Conservation (phyloP, 2,888 invertebrate species). For the Yponomeuta evonymella region DNA sequence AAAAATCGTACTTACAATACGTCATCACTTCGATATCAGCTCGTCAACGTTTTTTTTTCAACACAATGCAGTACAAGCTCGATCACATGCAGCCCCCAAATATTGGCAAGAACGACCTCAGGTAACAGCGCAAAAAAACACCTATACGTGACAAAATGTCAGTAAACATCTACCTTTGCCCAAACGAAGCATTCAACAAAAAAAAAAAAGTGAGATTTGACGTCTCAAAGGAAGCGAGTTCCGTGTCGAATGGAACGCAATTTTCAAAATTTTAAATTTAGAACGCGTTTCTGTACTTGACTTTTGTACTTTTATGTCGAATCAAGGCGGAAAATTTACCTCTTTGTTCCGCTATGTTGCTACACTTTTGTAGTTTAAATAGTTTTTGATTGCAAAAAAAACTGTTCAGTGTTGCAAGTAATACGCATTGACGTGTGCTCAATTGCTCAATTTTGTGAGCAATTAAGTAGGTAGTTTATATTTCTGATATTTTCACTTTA, state of each 20-base stretch:
- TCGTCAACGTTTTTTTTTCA: constrained; percentile 41
- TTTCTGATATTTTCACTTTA: neutral
- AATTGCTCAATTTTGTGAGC: constrained; percentile 37
- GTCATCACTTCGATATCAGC: constrained; percentile 60
- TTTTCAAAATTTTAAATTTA: constrained; percentile 41
- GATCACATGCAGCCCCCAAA: constrained; percentile 50
- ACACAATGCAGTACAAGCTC: constrained; percentile 38
- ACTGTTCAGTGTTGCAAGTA: constrained; percentile 33
- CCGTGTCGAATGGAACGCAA: constrained; percentile 50
- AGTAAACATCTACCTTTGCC: constrained; percentile 68
- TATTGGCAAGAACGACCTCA: constrained; percentile 57
- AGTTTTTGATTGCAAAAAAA: constrained; percentile 40
- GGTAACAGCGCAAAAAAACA: constrained; percentile 57
- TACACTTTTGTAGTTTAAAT: constrained; percentile 48
- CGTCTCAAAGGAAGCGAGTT: constrained; percentile 33
- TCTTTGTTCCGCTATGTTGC: constrained; percentile 27
- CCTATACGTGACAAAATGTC: constrained; percentile 72
- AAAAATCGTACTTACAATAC: constrained; percentile 24
- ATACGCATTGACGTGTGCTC: constrained; percentile 45
- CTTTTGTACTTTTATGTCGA: constrained; percentile 52
- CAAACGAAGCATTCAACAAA: neutral
- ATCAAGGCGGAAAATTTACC: constrained; percentile 55
- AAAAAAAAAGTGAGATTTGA: constrained; percentile 33
- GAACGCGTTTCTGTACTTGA: constrained; percentile 65
- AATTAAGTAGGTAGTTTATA: neutral